phyloP scores from a whole-genome alignment of 2,888 invertebrate species.

The Cylindroiulus punctatus region DNA sequence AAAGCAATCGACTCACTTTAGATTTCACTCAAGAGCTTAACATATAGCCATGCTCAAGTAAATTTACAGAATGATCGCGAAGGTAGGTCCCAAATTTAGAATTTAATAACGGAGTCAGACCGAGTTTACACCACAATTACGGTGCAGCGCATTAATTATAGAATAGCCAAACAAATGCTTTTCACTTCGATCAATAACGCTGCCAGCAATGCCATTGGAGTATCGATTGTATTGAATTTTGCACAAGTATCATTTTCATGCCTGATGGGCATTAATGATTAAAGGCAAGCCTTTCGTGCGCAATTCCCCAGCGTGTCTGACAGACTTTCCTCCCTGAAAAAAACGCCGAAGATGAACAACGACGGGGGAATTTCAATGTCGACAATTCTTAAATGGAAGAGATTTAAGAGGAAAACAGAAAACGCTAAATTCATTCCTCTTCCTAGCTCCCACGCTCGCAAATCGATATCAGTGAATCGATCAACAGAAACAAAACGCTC shows the following conservation, averaged over 20 bases:
- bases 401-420: neutral
- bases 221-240: conserved; percentile 39
- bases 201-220: neutral
- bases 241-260: neutral
- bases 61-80: too few species aligned
- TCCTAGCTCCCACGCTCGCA: neutral
- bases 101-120: too few species aligned
- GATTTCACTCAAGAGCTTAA: neutral
- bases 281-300: neutral
- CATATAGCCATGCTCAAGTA: too few species aligned
- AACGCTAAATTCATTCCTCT: neutral
- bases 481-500: neutral
- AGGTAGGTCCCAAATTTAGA: too few species aligned
- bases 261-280: conserved; percentile 31
- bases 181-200: conserved; percentile 3
- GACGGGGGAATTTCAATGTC: neutral
- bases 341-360: neutral
- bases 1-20: neutral
- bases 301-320: neutral
- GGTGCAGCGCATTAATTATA: neutral
- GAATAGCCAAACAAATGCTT: neutral
- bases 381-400: conserved; percentile 4
- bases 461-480: neutral
- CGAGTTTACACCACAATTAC: neutral
- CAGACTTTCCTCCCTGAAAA: neutral